Evolutionary conservation across 2,113 vertebrate species (phyloP).

Genomic region (Caracal caracal): DNA sequence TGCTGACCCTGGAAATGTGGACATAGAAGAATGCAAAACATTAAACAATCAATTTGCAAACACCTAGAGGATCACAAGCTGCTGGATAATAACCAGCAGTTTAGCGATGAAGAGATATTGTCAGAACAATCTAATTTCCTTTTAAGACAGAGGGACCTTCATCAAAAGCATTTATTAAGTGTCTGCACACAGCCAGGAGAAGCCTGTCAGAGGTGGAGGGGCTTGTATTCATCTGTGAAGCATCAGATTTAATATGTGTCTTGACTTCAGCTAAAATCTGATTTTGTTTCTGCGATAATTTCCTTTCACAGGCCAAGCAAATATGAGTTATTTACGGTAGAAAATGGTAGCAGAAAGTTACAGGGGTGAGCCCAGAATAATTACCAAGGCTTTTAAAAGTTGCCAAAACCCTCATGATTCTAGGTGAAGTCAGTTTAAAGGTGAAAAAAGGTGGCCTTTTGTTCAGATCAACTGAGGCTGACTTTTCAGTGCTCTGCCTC

Average conservation of each 20-base stretch:
- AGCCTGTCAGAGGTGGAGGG: neutral
- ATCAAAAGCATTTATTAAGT: conserved; percentile 68
- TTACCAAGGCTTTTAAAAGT: conserved; percentile 36
- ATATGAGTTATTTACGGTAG: conserved; percentile 33
- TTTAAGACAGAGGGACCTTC: conserved; percentile 68
- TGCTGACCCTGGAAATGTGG: conserved; percentile 34
- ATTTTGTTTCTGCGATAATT: conserved; percentile 71
- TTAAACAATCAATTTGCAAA: conserved; percentile 69
- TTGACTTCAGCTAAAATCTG: conserved; percentile 73
- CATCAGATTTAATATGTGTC: conserved; percentile 72
- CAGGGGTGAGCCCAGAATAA: conserved; percentile 39
- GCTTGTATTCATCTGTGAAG: conserved; percentile 18
- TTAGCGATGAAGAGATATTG: conserved; percentile 64
- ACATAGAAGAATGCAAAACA: conserved; percentile 39
- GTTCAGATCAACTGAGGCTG: conserved; percentile 1
- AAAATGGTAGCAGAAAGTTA: conserved; percentile 1
- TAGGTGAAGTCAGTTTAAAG: conserved; percentile 9
- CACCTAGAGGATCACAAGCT: conserved; percentile 65
- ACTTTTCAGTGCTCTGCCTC: neutral
- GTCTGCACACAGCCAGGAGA: conserved; percentile 34
- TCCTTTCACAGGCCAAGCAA: conserved; percentile 64
- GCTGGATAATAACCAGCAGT: conserved; percentile 47
- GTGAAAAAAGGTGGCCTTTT: neutral
- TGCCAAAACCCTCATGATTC: neutral
- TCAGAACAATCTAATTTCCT: conserved; percentile 76